Base-by-base conservation (phyloP, 2,888 invertebrate species). In the Rhogogaster chlorosoma region DNA sequence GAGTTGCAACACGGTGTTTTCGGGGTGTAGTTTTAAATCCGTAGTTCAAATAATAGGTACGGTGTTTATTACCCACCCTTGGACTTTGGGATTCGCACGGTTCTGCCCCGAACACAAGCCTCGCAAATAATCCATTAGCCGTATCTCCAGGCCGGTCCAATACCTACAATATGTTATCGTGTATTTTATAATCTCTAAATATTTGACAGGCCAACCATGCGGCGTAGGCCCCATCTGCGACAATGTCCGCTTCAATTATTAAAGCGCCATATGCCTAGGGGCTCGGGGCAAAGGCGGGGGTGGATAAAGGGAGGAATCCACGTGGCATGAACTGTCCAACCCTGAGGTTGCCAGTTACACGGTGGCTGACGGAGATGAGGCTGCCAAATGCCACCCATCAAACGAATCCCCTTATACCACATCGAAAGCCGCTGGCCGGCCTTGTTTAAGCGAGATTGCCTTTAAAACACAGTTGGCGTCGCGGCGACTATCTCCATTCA, bases 131-230 rank as follows among this genome's bases (percentile, higher is more conserved):
- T 80, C 80, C 80, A 80, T 80, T 67, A 83, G 45, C 83, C 64
- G 67, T 83, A 67, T 83, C 83, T 64, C 29, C 29, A 18, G 32
- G 22, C 42, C 61, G 80, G 26, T 49, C 61, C 71, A 29, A 75
- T 38, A 83, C 71, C 38, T 42, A 26, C 83, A 85, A 73, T 64
- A 57, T 67, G 84, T 73, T 85, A 87, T 86, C 85, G 83, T 67
- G 22, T 70, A 83, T 87, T 89, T 90, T 88, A 88, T 90, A 91
- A 91, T 91, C 91, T 90, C 89, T 89, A 91, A 91, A 91, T 91
- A 91, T 91, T 91, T 91, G 90, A 90, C 89, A 87, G 88, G 86
- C 87, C 87, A 86, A 88, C 86, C 86, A 87, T 88, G 87, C 87
- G 88, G 87, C 88, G 84, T 85, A 84, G 86, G 84, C 83, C 89